Evolutionary conservation across 2,888 invertebrate species (phyloP).

Genomic region (Onthophagus sagittarius): DNA sequence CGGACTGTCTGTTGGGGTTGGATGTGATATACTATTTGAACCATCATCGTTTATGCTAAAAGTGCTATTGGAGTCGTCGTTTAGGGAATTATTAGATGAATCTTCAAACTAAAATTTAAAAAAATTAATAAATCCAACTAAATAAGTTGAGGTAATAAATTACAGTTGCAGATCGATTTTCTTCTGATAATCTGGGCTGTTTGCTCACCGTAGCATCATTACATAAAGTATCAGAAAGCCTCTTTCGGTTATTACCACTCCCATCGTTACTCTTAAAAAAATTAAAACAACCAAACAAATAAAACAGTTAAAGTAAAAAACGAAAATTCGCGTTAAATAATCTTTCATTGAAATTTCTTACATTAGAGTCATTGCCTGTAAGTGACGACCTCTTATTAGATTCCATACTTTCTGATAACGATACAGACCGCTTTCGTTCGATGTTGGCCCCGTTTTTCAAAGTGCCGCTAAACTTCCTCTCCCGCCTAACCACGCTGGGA

Average conservation of each 20-base stretch:
- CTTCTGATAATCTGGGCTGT: slow-evolving; percentile 41
- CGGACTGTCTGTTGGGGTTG: slow-evolving; percentile 29
- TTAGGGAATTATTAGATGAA: slow-evolving; percentile 48
- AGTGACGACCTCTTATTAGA: slow-evolving; percentile 27
- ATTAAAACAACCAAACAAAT: neutral
- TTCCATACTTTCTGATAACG: slow-evolving; percentile 21
- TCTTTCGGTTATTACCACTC: slow-evolving; percentile 31
- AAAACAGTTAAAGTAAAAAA: neutral
- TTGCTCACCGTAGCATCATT: slow-evolving; percentile 33
- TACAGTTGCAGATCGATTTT: slow-evolving; percentile 37
- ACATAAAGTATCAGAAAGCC: slow-evolving; percentile 33
- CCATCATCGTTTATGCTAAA: slow-evolving; percentile 41
- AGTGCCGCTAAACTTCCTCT: slow-evolving; percentile 59
- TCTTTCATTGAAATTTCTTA: neutral
- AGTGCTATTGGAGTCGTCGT: slow-evolving; percentile 50
- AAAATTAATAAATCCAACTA: too few relatives aligned
- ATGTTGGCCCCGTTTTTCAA: slow-evolving; percentile 25
- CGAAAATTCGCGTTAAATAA: neutral
- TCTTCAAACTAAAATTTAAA: slow-evolving; percentile 44
- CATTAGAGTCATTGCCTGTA: neutral
- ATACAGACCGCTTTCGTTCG: slow-evolving; percentile 33
- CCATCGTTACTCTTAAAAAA: slow-evolving; percentile 17
- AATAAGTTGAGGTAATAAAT: slow-evolving; percentile 14
- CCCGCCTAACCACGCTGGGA: slow-evolving; percentile 64
- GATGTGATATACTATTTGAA: slow-evolving; percentile 27